These are phyloP conservation scores for Oreochromis aureus DNA, from an alignment of 2,113 vertebrate genomes.

Conservation along the genomic window DNA sequence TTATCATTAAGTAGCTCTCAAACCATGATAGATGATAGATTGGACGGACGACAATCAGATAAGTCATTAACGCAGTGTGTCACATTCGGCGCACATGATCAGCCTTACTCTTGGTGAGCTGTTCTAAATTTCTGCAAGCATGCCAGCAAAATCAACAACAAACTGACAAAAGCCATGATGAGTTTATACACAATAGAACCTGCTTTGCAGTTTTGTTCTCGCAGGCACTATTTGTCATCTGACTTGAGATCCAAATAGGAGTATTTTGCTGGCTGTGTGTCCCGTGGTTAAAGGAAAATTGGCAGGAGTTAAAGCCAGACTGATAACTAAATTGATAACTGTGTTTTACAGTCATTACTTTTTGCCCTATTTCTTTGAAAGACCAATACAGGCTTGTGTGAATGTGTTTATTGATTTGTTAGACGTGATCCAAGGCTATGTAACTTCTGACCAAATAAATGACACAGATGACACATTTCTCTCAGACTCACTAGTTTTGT, in stretches of 20 bases:
- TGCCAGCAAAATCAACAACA: not conserved
- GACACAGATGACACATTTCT: not conserved
- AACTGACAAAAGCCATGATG: not conserved
- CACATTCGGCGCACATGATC: not conserved
- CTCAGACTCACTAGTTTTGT: not conserved
- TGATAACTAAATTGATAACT: not conserved
- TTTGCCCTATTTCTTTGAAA: not conserved
- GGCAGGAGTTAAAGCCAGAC: not conserved
- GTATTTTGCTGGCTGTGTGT: not conserved
- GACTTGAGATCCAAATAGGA: not conserved
- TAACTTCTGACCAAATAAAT: not conserved
- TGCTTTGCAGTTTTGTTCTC: not conserved
- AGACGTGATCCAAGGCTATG: rapidly evolving
- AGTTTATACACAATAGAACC: not conserved
- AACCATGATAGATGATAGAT: not conserved
- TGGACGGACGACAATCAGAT: not conserved
- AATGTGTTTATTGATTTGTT: not conserved
- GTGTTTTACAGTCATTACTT: not conserved
- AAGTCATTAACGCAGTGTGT: not conserved
- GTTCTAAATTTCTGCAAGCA: not conserved
- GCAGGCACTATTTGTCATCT: not conserved
- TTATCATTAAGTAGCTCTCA: not conserved
- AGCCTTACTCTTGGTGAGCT: not conserved
- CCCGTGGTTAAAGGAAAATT: not conserved
- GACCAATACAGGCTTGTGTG: not conserved